Evolutionary conservation across 2,797 vertebrate species (phyloP).

Genomic region (Enteromius paludinosus): DNA sequence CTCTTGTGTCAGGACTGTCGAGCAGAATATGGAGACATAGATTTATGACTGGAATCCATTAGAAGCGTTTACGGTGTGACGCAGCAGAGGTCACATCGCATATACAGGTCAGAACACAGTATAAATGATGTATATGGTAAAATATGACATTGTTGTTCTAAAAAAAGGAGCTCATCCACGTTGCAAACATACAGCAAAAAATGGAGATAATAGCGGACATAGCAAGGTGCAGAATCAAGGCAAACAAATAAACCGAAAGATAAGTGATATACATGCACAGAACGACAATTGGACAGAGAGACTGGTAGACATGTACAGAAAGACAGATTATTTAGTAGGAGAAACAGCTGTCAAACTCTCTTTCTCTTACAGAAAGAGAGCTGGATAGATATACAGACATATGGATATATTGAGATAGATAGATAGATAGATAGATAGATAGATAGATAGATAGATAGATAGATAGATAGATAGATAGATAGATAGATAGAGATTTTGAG

Average conservation of each 20-base stretch:
- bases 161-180: neutral
- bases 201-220: neutral
- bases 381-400: neutral
- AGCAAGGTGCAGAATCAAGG: neutral
- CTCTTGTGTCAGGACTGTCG: neutral
- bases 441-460: neutral
- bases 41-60: constrained; percentile 19
- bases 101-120: neutral
- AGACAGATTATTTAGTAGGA: neutral
- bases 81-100: neutral
- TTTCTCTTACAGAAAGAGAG: too few species aligned
- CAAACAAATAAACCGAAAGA: neutral
- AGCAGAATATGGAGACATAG: constrained; percentile 14
- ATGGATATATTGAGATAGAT: neutral
- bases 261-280: neutral
- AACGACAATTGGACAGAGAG: neutral
- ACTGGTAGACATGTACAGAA: neutral
- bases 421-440: neutral
- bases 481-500: neutral
- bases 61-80: neutral
- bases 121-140: neutral
- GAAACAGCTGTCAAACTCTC: too few species aligned
- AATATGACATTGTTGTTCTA: neutral
- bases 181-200: neutral
- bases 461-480: neutral